A percentile compares a stretch with the other conserved stretches of the same genome.
Conservation (phyloP, 2,797 vertebrate species). For the Galaxias olidus region DNA sequence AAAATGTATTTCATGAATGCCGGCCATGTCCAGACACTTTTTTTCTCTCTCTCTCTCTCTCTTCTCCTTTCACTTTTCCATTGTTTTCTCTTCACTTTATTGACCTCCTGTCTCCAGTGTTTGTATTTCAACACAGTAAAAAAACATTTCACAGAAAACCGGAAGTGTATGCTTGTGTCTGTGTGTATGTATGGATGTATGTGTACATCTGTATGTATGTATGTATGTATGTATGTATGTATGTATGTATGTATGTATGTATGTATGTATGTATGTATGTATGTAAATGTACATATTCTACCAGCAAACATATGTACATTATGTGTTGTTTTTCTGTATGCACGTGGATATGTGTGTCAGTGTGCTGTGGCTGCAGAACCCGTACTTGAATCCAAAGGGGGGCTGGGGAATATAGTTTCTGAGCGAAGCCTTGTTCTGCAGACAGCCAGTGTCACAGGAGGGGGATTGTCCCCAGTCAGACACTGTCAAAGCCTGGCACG, state of each 20-base stretch:
- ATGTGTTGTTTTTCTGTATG: not conserved
- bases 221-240: slow-evolving; percentile 4
- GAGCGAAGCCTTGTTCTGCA: slow-evolving; percentile 46
- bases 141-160: slow-evolving; percentile 10
- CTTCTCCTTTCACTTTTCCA: slow-evolving; percentile 13
- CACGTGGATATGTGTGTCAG: not conserved
- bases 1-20: not conserved
- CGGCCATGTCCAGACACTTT: too few species aligned
- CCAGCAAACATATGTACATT: not conserved
- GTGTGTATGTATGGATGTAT: too few species aligned
- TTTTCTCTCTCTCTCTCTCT: slow-evolving; percentile 5
- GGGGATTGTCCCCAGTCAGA: slow-evolving; percentile 41
- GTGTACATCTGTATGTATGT: not conserved
- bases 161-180: slow-evolving; percentile 30
- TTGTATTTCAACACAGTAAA: slow-evolving; percentile 28
- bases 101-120: slow-evolving; percentile 13
- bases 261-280: not conserved
- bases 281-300: not conserved
- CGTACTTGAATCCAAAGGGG: slow-evolving; percentile 12
- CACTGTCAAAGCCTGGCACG: slow-evolving; percentile 45
- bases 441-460: slow-evolving; percentile 44
- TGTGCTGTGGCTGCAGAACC: slow-evolving; percentile 2
- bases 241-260: not conserved
- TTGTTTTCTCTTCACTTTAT: slow-evolving; percentile 3
- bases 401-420: slow-evolving; percentile 9